Evolutionary conservation across 2,113 vertebrate genomes (phyloP).

Genomic region (Gorsachius goisagi): DNA sequence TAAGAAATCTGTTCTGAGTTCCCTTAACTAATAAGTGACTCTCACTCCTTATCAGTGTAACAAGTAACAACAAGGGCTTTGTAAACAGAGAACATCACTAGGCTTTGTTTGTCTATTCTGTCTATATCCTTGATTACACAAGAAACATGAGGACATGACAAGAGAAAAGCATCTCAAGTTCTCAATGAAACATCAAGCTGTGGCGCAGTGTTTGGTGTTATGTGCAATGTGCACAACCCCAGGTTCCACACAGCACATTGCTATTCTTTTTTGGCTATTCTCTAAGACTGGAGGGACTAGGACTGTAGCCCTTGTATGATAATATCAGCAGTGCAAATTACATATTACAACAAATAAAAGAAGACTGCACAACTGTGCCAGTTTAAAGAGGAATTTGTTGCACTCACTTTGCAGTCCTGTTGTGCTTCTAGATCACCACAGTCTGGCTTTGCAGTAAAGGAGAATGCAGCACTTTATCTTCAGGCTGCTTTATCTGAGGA

Average conservation of each 20-base stretch:
- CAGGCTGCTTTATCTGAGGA: background rate
- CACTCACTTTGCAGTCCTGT: too few species aligned
- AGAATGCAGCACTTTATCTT: background rate
- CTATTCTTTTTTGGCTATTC: background rate
- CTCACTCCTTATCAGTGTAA: background rate
- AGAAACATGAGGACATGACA: background rate
- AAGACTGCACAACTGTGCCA: background rate
- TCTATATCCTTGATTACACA: background rate
- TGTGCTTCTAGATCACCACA: background rate
- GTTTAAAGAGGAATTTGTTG: background rate
- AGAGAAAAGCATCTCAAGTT: background rate
- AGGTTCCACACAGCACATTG: background rate
- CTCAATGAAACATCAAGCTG: background rate
- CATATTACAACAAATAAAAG: background rate
- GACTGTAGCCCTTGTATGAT: background rate
- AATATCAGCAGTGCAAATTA: background rate
- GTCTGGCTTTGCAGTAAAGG: background rate
- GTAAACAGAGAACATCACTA: slow-evolving; percentile 10
- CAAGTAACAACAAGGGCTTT: slow-evolving; percentile 6
- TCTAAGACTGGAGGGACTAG: background rate
- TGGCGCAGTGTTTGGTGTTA: background rate
- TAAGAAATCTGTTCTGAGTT: slow-evolving; percentile 1
- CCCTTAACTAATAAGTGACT: slow-evolving; percentile 4
- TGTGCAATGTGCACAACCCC: too few species aligned
- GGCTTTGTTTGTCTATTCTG: slow-evolving; percentile 14